Conservation (phyloP, 2,797 vertebrate species). For the Eidolon dupreanum region DNA sequence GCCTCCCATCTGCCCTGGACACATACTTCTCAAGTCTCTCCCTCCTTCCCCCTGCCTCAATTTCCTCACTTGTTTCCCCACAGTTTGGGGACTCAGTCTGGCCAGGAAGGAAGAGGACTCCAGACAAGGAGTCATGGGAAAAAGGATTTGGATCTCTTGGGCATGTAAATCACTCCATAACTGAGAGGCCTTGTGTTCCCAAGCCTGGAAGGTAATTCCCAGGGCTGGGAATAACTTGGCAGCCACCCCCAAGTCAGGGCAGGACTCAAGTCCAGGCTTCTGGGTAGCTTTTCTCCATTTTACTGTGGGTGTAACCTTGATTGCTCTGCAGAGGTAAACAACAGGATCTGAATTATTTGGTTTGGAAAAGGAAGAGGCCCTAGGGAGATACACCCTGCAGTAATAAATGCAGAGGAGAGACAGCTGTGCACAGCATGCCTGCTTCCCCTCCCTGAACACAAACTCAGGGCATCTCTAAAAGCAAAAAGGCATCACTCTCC, state of each 20-base stretch:
- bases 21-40: neutral
- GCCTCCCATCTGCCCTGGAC: neutral
- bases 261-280: conserved; percentile 1
- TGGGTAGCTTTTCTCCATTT: conserved; percentile 20
- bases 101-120: neutral
- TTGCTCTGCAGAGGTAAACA: conserved; percentile 69
- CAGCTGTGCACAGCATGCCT: conserved; percentile 18
- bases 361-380: conserved; percentile 72
- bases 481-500: conserved; percentile 54
- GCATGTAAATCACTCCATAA: conserved; percentile 34
- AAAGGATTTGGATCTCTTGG: neutral
- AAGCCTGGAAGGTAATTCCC: conserved; percentile 64
- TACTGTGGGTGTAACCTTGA: conserved; percentile 66
- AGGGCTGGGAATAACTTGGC: conserved; percentile 65
- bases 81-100: neutral
- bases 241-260: conserved; percentile 20
- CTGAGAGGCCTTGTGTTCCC: conserved; percentile 6
- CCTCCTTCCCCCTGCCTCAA: neutral
- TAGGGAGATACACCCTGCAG: conserved; percentile 25
- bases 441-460: conserved; percentile 41
- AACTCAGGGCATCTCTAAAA: conserved; percentile 54
- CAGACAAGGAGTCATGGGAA: conserved; percentile 49
- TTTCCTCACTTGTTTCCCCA: neutral
- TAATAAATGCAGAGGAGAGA: conserved; percentile 68
- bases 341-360: conserved; percentile 68